These are phyloP conservation scores for Bradypodion pumilum DNA, from an alignment of 2,797 vertebrate species.

Conservation along the genomic window DNA sequence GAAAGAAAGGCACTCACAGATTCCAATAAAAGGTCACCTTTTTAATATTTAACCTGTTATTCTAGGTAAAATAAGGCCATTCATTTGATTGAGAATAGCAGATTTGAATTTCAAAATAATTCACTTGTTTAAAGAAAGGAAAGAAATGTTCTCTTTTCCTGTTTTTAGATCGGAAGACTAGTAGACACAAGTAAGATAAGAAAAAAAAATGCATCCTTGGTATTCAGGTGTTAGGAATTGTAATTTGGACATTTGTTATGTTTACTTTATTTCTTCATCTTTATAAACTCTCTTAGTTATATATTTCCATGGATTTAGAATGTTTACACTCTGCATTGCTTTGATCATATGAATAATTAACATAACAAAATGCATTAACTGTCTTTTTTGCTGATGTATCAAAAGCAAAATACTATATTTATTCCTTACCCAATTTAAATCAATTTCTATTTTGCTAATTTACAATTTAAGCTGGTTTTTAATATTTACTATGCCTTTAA, in stretches of 20 bases:
- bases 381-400: neutral
- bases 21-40: neutral
- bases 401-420: neutral
- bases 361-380: neutral
- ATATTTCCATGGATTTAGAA: neutral
- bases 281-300: neutral
- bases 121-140: neutral
- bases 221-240: neutral
- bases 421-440: neutral
- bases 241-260: neutral
- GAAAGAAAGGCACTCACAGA: neutral
- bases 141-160: neutral
- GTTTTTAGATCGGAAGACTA: neutral
- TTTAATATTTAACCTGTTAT: neutral
- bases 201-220: neutral
- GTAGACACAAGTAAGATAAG: neutral
- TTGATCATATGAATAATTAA: neutral
- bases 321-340: neutral
- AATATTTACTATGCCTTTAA: neutral
- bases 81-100: neutral
- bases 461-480: neutral
- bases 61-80: neutral
- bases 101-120: neutral
- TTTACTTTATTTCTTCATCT: neutral
- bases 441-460: neutral